Conservation (phyloP, 2,888 invertebrate genomes). For the Coelinius sp. region DNA sequence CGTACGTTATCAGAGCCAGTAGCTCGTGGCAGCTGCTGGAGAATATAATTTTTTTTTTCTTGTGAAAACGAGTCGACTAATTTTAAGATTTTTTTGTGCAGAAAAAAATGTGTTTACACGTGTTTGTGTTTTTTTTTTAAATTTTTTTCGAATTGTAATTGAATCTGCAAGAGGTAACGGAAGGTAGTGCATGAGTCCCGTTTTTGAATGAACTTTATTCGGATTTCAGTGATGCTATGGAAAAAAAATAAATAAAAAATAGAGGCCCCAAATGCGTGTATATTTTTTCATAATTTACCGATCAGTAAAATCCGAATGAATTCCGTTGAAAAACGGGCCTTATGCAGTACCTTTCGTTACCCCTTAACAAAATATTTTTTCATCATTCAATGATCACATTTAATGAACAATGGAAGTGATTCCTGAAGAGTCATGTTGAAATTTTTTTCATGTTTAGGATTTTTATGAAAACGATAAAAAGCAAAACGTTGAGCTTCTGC, state of each 20-base stretch:
- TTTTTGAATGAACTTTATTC: not conserved
- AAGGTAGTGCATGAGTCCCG: not conserved
- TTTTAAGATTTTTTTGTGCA: not conserved
- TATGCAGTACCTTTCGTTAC: too few species aligned
- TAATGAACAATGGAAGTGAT: not conserved
- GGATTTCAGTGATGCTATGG: not conserved
- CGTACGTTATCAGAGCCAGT: conserved; percentile 69
- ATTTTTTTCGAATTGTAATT: too few species aligned
- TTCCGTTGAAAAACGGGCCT: too few species aligned
- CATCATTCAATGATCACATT: not conserved
- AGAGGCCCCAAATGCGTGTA: too few species aligned
- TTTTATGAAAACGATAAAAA: not conserved
- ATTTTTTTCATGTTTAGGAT: not conserved
- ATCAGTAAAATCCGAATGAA: too few species aligned
- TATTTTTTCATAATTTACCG: too few species aligned
- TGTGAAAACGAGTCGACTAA: conserved; percentile 1
- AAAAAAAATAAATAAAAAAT: too few species aligned
- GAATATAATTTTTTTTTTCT: conserved; percentile 19
- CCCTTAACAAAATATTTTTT: not conserved
- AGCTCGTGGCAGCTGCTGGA: conserved; percentile 66
- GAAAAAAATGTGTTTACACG: conserved; percentile 10
- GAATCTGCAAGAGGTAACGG: too few species aligned
- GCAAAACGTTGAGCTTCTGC: not conserved
- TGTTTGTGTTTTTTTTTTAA: not conserved
- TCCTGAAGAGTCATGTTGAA: not conserved